A percentile compares a stretch with the other conserved stretches of the same genome.
Conservation (phyloP, 64 coral and sea anemone genomes). For the Hydrozoanthus tunicans region DNA sequence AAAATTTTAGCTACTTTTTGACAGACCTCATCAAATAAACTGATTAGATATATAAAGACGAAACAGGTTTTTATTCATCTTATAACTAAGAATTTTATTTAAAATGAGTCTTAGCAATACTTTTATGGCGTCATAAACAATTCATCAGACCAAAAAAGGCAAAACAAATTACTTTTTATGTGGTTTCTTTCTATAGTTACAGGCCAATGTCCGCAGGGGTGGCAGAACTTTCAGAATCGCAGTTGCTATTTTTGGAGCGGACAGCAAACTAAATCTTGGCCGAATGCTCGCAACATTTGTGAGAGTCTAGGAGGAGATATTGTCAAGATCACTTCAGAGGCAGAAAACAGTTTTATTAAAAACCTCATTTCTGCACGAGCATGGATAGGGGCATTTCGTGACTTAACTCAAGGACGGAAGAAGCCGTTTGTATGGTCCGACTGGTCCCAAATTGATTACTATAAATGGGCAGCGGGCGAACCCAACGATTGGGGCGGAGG, state of each 20-base stretch:
- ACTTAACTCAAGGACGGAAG: conserved; percentile 15
- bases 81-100: too few relatives aligned
- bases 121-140: too few relatives aligned
- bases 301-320: conserved; percentile 1
- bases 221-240: conserved; percentile 44
- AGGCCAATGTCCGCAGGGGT: conserved; percentile 30
- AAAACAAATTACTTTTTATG: too few relatives aligned
- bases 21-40: too few relatives aligned
- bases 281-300: conserved; percentile 1
- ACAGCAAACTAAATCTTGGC: not conserved
- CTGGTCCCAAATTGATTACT: conserved; percentile 21
- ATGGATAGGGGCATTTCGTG: conserved; percentile 42
- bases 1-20: too few relatives aligned
- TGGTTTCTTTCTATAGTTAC: not conserved
- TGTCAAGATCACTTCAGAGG: conserved; percentile 10
- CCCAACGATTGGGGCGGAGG: not conserved
- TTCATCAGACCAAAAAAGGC: too few relatives aligned
- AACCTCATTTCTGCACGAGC: not conserved
- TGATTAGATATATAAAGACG: too few relatives aligned
- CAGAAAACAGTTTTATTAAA: conserved; percentile 32
- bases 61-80: too few relatives aligned
- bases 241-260: not conserved
- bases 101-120: too few relatives aligned
- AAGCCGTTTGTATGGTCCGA: conserved; percentile 40
- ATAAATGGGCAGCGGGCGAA: conserved; percentile 1